phyloP scores from a whole-genome alignment of 2,888 invertebrate species.

The Flexamia atlantica region DNA sequence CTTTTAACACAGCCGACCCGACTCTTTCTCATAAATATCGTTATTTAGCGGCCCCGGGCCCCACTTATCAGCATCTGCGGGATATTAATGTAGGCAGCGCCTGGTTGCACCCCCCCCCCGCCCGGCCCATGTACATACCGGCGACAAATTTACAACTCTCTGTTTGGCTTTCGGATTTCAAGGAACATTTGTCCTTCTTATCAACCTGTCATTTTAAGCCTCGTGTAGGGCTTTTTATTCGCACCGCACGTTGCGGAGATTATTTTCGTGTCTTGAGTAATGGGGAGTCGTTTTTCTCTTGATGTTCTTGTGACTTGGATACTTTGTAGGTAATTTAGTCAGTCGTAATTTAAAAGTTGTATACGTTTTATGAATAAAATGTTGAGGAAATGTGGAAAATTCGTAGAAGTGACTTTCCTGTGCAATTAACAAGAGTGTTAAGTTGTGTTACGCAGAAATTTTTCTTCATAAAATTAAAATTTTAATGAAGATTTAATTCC shows the following conservation, averaged over 20 bases:
- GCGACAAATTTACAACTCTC: slow-evolving; percentile 42
- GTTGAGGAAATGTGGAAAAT: no score
- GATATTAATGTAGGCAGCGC: slow-evolving; percentile 15
- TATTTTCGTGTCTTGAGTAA: slow-evolving; percentile 16
- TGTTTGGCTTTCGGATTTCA: slow-evolving; percentile 51
- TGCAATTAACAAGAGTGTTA: no score
- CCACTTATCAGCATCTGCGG: slow-evolving; percentile 40
- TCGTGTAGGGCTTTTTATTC: slow-evolving; percentile 22
- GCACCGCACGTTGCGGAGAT: slow-evolving; percentile 24
- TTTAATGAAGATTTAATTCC: no score
- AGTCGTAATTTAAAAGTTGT: no score
- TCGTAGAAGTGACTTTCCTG: no score
- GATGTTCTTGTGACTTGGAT: no score
- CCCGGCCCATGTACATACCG: not conserved
- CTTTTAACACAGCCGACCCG: not conserved
- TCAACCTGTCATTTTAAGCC: slow-evolving; percentile 41
- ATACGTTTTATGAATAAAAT: no score
- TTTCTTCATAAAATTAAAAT: no score
- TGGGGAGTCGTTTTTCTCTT: not conserved
- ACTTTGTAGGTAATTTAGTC: no score
- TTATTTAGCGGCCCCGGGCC: slow-evolving; percentile 4
- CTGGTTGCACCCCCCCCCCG: not conserved
- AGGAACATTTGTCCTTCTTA: slow-evolving; percentile 48
- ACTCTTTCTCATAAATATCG: slow-evolving; percentile 14
- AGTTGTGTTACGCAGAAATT: no score